Base-by-base conservation (phyloP, 23 tunicate species). In the Halocynthia roretzi region DNA sequence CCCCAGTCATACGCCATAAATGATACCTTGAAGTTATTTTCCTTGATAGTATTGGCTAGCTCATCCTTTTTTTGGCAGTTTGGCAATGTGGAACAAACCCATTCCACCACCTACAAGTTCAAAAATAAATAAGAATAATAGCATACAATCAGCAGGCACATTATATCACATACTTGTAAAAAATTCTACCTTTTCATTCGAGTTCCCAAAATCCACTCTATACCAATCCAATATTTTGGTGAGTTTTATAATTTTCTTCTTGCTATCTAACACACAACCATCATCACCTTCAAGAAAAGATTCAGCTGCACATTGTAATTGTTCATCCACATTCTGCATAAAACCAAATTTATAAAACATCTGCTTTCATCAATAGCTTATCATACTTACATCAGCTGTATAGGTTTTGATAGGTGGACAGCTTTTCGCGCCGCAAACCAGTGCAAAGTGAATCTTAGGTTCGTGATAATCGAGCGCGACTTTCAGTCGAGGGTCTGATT, bases 391-490 rank as follows among this genome's bases (percentile, higher is more conserved):
- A 22, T 90, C 76, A 15, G 81, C 53, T n/a, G 98, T 80, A 64
- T 87, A 94, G 7, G 89, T 83, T 77, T 87, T 87, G 9, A 94
- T 87, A 53, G 98, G 91, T 20, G 98, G 98, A 54, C 98, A 94
- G 58, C 94, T 87, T 61, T 83, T 83, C 10, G 98, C 98, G 8
- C 98, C 98, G 56, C 98, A 94, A 21, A 94, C 98, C 52, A 94
- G 84, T 51, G 98, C 98, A 81, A 94, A 87, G 56, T 94, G 98
- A 52, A 94, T 84, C 31, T 83, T 69, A 52, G 98, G 95, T 63
- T 94, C 98, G 62, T 77, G 79, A 6, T 86, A 67, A n/a, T 54
- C 56, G 18, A 94, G 64, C 6, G 96, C 89, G 7, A 53, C 22
- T 66, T 84, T 62, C 51, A 94, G 12, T 40, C 98, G 56, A 2